phyloP scores from a whole-genome alignment of 2,113 vertebrate genomes.

The Podarcis cretensis region DNA sequence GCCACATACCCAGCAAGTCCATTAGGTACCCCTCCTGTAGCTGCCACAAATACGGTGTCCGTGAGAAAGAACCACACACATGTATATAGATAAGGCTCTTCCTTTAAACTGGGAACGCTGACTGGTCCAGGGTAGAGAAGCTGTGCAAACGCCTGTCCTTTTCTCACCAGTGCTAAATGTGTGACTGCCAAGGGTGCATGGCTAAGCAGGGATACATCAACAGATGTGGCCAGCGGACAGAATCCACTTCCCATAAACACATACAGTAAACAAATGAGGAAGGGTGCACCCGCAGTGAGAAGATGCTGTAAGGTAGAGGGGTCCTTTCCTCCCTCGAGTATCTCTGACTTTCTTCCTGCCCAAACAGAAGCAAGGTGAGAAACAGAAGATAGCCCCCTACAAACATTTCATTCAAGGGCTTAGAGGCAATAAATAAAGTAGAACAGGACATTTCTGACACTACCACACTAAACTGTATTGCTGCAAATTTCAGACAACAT shows the following conservation, averaged over 20 bases:
- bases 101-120: background rate
- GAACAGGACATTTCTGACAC: background rate
- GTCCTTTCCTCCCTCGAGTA: background rate
- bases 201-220: background rate
- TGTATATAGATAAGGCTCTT: background rate
- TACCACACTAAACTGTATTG: background rate
- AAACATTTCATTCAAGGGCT: background rate
- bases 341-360: constrained; percentile 1
- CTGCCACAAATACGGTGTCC: background rate
- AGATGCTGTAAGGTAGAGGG: background rate
- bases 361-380: background rate
- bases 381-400: background rate
- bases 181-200: background rate
- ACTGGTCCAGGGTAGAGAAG: background rate
- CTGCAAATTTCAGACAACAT: background rate
- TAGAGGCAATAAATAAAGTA: background rate
- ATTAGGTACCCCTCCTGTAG: too few species aligned
- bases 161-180: background rate
- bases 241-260: background rate
- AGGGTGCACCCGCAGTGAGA: background rate
- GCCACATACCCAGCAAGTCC: too few species aligned
- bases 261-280: background rate
- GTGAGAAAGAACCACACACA: background rate
- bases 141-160: background rate
- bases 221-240: background rate